Conservation (phyloP, 64 coral and sea anemone genomes). For the Orbicella faveolata region DNA sequence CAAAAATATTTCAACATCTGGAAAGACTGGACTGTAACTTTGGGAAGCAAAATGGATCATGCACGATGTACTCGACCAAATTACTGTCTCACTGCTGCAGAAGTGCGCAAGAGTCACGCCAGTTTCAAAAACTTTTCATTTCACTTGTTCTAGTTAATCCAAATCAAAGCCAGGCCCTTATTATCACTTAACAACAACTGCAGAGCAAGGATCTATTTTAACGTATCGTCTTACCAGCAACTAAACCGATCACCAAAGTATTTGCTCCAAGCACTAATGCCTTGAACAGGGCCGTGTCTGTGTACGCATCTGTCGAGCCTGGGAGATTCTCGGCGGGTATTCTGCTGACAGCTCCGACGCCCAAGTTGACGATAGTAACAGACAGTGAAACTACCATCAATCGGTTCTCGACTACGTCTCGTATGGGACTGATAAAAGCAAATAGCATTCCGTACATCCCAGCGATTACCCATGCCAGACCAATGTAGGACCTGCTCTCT, state of each 20-base stretch:
- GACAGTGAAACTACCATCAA: not conserved
- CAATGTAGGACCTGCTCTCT: not conserved
- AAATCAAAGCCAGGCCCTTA: too few species aligned
- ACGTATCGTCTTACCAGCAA: not conserved
- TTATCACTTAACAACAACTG: not conserved
- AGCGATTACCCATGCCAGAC: not conserved
- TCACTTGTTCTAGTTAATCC: too few species aligned
- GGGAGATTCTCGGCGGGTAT: not conserved
- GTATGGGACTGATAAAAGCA: conserved; percentile 1
- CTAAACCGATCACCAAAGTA: not conserved
- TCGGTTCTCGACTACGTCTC: not conserved
- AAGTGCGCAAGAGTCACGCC: too few species aligned
- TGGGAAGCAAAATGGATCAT: too few species aligned
- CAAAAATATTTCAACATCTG: too few species aligned
- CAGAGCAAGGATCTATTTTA: too few species aligned
- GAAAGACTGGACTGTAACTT: too few species aligned
- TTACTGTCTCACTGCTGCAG: too few species aligned
- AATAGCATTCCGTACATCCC: conserved; percentile 7
- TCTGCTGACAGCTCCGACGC: not conserved
- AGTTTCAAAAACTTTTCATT: too few species aligned
- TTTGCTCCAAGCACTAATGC: not conserved
- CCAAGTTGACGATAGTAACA: conserved; percentile 23
- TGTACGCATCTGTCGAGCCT: not conserved
- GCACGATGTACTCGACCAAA: too few species aligned
- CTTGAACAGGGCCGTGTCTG: not conserved